Evolutionary conservation across 2,113 vertebrate genomes (phyloP), one percentile per base, ranked within the genome.

Genomic region (Melozone crissalis): DNA sequence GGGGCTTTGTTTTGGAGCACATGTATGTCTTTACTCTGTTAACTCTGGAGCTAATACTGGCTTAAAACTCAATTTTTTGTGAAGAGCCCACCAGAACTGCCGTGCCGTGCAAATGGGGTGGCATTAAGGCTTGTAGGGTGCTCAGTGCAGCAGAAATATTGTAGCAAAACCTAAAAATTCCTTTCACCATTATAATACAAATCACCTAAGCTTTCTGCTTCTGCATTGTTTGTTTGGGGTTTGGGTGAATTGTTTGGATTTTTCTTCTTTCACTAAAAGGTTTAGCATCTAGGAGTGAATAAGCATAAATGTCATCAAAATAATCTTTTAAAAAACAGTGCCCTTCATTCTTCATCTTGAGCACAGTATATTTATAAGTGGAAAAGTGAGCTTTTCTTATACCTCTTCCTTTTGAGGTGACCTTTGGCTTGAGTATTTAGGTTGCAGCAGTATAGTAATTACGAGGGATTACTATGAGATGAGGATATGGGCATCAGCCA

Each of bases 61-160:
- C 3, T 17, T 46, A 23, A 55, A 20, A 20, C 16, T 37, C 0
- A 0, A 31, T 31, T n/a, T 14, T 44, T 24, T 71, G 11, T 82
- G 57, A 82, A 75, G 37, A 62, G 8, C 35, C n/a, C 35, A 19
- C 13, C 0, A 1, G 14, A 67, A 15, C 5, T 39, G 3, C 27
- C 65, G 17, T 51, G 30, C 44, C 2, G 0, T 41, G 17, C 44
- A 47, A 49, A 37, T 1, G 1, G 13, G 13, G 28, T 51, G 31
- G 13, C 27, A 13, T 51, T 2, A 2, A 52, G 49, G 19, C 37
- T 58, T 51, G 39, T 26, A 67, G 35, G 7, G 16, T 69, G 16
- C 23, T 69, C 43, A 28, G 13, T 61, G 19, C 52, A 74, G 33
- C 35, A 57, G 19, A 59, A 47, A 75, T 75, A 41, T 16, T 79